These are phyloP conservation scores for Clytia hemisphaerica DNA, from an alignment of 30 jellyfish, hydroid and myxozoan genomes.

Conservation along the genomic window DNA sequence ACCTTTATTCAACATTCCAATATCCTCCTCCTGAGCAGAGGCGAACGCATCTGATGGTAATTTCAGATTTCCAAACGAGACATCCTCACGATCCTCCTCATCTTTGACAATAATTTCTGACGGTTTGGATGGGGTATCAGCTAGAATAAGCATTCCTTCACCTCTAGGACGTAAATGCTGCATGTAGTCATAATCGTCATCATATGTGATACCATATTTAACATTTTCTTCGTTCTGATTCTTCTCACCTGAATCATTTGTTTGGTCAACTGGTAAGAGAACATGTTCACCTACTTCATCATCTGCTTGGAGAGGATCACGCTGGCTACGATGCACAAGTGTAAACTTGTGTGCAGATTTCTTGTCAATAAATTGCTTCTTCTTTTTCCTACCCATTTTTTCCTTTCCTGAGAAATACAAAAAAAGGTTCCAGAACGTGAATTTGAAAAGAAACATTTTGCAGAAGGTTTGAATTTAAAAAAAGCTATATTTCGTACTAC, in stretches of 20 bases:
- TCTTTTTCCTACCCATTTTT: too few relatives aligned
- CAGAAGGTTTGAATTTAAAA: too few relatives aligned
- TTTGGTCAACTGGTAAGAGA: slow-evolving; percentile 28
- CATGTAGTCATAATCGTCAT: slow-evolving; percentile 80
- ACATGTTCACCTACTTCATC: slow-evolving; percentile 64
- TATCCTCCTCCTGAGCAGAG: slow-evolving; percentile 65
- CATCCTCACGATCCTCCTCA: neutral
- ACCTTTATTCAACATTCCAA: slow-evolving; percentile 80
- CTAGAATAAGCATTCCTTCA: slow-evolving; percentile 62
- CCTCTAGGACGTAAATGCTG: slow-evolving; percentile 80
- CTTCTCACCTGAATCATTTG: neutral
- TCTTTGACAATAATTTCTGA: neutral
- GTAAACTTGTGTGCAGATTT: slow-evolving; percentile 59
- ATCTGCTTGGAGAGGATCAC: slow-evolving; percentile 94
- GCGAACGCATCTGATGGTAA: slow-evolving; percentile 69
- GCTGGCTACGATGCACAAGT: slow-evolving; percentile 78
- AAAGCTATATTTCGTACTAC: too few relatives aligned
- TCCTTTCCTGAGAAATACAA: too few relatives aligned
- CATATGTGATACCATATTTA: slow-evolving; percentile 57
- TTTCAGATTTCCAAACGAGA: slow-evolving; percentile 50
- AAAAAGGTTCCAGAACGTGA: too few relatives aligned
- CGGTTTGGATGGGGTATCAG: slow-evolving; percentile 25
- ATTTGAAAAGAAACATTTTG: too few relatives aligned
- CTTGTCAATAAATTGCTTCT: slow-evolving; percentile 79
- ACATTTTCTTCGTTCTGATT: slow-evolving; percentile 35